phyloP scores from a whole-genome alignment of 2,113 vertebrate genomes.

The Halcyon senegalensis region DNA sequence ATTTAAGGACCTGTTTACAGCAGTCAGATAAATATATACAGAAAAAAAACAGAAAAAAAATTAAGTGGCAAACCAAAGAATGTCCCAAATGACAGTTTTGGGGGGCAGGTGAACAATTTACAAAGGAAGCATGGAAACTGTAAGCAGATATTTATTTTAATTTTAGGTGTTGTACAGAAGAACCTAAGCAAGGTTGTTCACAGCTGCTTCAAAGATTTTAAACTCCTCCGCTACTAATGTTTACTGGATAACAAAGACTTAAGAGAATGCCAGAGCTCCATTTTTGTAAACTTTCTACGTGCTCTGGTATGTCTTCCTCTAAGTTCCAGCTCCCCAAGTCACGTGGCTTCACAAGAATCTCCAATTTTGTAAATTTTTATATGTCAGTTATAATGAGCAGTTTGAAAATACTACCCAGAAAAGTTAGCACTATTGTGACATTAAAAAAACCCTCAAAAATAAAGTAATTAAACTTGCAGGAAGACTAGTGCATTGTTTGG shows the following conservation, averaged over 20 bases:
- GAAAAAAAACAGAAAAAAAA: not conserved
- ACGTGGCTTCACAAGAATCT: not conserved
- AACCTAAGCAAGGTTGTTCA: not conserved
- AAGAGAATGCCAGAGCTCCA: not conserved
- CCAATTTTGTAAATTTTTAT: not conserved
- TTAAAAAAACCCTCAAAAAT: not conserved
- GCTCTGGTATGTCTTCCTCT: not conserved
- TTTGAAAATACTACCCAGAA: not conserved
- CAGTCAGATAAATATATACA: not conserved
- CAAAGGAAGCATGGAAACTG: not conserved
- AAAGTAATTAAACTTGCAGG: not conserved
- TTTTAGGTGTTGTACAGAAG: not conserved
- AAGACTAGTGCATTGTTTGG: not conserved
- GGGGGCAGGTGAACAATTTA: not conserved
- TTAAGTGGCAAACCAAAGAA: not conserved
- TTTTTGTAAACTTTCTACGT: not conserved
- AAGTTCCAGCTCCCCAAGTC: not conserved
- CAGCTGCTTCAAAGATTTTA: not conserved
- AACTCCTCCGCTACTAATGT: not conserved
- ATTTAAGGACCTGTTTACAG: not conserved
- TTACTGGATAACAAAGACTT: not conserved
- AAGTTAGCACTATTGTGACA: not conserved
- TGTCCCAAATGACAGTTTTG: not conserved
- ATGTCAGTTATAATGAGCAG: not conserved
- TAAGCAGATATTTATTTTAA: not conserved